Evolutionary conservation across 2,113 vertebrate genomes (phyloP).

Genomic region (Phaethon lepturus): DNA sequence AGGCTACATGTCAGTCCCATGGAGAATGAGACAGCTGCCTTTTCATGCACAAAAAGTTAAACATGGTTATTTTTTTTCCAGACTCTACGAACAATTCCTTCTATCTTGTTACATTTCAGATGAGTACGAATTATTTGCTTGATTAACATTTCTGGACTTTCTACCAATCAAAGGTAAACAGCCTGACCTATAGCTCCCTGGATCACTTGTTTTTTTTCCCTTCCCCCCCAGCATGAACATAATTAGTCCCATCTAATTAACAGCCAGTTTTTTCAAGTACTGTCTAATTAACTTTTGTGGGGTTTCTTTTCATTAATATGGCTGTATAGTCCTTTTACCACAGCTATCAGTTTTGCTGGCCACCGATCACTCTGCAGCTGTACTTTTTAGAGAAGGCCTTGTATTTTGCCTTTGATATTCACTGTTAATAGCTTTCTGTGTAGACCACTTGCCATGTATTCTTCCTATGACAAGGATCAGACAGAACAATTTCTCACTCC

Average conservation of each 20-base stretch:
- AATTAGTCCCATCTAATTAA: neutral
- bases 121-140: neutral
- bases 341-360: neutral
- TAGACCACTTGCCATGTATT: neutral
- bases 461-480: neutral
- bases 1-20: fast-evolving
- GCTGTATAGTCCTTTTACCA: neutral
- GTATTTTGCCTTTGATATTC: neutral
- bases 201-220: neutral
- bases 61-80: neutral
- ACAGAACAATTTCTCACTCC: neutral
- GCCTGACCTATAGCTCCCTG: neutral
- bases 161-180: neutral
- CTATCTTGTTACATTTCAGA: neutral
- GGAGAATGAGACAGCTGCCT: neutral
- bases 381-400: neutral
- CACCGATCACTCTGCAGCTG: neutral
- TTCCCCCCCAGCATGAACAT: neutral
- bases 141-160: neutral
- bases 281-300: neutral
- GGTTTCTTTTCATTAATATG: neutral
- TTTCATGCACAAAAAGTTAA: neutral
- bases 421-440: neutral
- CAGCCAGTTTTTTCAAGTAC: neutral
- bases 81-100: neutral